phyloP scores from a whole-genome alignment of 2,797 vertebrate species.

The Neosilurus mollespiculum region DNA sequence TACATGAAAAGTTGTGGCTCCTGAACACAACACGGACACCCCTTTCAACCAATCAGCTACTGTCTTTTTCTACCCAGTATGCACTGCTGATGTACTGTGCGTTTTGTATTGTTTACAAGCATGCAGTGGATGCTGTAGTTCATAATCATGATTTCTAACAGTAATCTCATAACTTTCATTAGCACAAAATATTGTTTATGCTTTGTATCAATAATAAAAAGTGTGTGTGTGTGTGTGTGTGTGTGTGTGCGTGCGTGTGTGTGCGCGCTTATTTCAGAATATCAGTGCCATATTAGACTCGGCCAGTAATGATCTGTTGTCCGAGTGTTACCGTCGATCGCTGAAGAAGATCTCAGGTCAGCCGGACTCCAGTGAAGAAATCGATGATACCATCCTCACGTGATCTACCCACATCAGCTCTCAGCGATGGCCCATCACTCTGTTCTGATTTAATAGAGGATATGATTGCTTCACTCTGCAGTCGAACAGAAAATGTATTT shows the following conservation, averaged over 20 bases:
- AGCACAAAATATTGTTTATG: not conserved
- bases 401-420: conserved; percentile 71
- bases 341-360: conserved; percentile 88
- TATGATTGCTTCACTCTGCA: conserved; percentile 8
- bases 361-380: conserved; percentile 88
- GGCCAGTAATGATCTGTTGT: conserved; percentile 90
- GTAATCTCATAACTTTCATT: not conserved
- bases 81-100: not conserved
- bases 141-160: not conserved
- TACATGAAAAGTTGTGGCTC: not conserved
- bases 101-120: not conserved
- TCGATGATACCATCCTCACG: conserved; percentile 96
- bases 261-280: conserved; percentile 67
- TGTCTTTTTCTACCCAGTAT: not conserved
- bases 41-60: not conserved
- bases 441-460: not conserved
- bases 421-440: not conserved
- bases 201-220: not conserved
- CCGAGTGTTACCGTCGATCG: conserved; percentile 87
- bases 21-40: not conserved
- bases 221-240: not conserved
- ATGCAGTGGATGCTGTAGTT: no score
- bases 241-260: not conserved
- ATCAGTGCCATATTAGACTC: conserved; percentile 88
- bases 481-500: conserved; percentile 1